phyloP scores from a whole-genome alignment of 2,888 invertebrate species.

The Operophtera brumata region DNA sequence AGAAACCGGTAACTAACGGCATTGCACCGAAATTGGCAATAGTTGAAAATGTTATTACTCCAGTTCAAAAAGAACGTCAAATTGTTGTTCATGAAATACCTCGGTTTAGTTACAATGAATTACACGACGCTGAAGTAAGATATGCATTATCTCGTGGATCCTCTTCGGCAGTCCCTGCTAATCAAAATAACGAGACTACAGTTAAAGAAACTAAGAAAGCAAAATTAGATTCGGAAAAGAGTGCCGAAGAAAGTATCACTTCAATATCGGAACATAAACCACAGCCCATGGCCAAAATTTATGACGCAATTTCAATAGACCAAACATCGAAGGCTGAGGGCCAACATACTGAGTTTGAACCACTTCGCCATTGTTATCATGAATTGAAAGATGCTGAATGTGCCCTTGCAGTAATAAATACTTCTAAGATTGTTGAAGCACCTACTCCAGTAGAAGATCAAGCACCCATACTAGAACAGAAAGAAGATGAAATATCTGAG shows the following conservation, averaged over 20 bases:
- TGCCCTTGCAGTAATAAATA: slow-evolving; percentile 29
- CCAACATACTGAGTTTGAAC: slow-evolving; percentile 32
- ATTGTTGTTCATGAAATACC: slow-evolving; percentile 43
- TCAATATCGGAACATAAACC: not conserved
- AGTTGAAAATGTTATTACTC: slow-evolving; percentile 6
- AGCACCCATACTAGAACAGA: slow-evolving; percentile 5
- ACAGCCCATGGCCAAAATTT: not conserved
- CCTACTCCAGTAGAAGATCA: slow-evolving; percentile 1
- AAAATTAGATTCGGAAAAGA: not conserved
- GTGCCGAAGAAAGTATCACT: slow-evolving; percentile 3
- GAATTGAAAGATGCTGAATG: slow-evolving; percentile 54
- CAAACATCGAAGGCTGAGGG: not conserved
- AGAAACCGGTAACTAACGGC: slow-evolving; percentile 19
- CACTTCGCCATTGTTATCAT: slow-evolving; percentile 43
- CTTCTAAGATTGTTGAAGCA: slow-evolving; percentile 2
- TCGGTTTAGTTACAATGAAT: slow-evolving; percentile 49
- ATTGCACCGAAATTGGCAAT: slow-evolving; percentile 3
- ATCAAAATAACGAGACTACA: not conserved
- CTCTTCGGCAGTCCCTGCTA: not conserved
- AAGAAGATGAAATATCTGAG: slow-evolving; percentile 12
- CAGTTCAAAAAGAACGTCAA: slow-evolving; percentile 19
- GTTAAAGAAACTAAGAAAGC: not conserved
- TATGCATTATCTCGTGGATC: slow-evolving; percentile 33
- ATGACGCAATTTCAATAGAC: not conserved
- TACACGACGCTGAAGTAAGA: slow-evolving; percentile 52